A percentile compares a stretch with the other conserved stretches of the same genome.
These are phyloP conservation scores for Orthochromis malagaraziensis DNA, from an alignment of 2,113 vertebrate genomes.

Conservation along the genomic window DNA sequence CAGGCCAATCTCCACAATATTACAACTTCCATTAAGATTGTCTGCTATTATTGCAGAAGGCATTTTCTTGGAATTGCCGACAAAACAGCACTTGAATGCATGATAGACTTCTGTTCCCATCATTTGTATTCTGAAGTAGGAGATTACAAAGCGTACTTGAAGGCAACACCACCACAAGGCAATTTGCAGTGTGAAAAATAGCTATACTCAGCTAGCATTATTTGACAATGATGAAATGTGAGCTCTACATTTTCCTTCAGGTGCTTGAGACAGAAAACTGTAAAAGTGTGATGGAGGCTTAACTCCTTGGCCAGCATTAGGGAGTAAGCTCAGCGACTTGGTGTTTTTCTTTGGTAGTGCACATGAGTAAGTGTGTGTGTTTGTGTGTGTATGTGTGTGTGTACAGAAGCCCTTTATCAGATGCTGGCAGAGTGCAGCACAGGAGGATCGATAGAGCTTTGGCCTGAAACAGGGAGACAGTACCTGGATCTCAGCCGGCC, in stretches of 20 bases:
- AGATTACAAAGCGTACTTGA: conserved; percentile 18
- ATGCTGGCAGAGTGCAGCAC: conserved; percentile 62
- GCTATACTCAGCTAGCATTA: conserved; percentile 42
- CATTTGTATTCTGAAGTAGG: conserved; percentile 5
- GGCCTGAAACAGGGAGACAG: conserved; percentile 67
- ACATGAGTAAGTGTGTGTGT: conserved; percentile 11
- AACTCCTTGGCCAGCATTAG: conserved; percentile 38
- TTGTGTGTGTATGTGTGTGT: not conserved
- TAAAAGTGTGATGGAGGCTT: conserved; percentile 43
- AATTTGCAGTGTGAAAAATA: conserved; percentile 55
- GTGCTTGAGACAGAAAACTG: conserved; percentile 57
- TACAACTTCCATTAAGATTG: not conserved
- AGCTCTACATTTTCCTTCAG: conserved; percentile 53
- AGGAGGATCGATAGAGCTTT: conserved; percentile 72
- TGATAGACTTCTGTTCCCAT: conserved; percentile 6
- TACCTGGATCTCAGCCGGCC: conserved; percentile 65
- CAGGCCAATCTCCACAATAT: not conserved
- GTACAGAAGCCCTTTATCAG: conserved; percentile 62
- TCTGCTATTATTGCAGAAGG: conserved; percentile 1
- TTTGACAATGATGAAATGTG: conserved; percentile 66
- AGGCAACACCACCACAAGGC: conserved; percentile 41
- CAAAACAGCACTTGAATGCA: conserved; percentile 10
- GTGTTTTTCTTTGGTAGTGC: conserved; percentile 38
- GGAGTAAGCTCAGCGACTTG: conserved; percentile 16
- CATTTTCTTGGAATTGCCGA: not conserved